These are phyloP conservation scores for Paedocypris micromegethes DNA, from an alignment of 2,797 vertebrate species.

Conservation along the genomic window DNA sequence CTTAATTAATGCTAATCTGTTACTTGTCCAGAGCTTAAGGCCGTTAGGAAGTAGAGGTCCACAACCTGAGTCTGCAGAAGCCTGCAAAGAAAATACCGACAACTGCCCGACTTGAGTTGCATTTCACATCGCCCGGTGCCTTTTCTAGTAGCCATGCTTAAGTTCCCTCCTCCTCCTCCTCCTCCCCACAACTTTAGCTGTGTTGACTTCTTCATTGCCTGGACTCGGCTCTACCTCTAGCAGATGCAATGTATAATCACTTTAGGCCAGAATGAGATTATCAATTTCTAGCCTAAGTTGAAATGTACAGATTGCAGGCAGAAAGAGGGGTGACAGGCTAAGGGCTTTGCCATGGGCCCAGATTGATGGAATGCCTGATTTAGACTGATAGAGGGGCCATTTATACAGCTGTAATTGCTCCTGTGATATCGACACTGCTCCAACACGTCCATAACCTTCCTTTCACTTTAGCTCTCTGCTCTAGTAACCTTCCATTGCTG, in stretches of 20 bases:
- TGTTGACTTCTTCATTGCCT: slow-evolving; percentile 23
- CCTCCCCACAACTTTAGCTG: not conserved
- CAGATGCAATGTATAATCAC: slow-evolving; percentile 71
- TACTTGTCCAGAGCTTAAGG: no score
- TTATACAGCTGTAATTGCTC: slow-evolving; percentile 84
- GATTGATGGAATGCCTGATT: slow-evolving; percentile 82
- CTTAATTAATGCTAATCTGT: no score
- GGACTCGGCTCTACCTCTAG: slow-evolving; percentile 50
- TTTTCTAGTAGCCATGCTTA: not conserved
- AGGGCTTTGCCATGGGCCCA: slow-evolving; percentile 68
- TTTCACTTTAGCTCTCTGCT: slow-evolving; percentile 20
- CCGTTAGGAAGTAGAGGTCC: no score
- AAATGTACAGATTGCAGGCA: slow-evolving; percentile 79
- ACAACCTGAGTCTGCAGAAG: no score
- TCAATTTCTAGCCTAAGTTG: slow-evolving; percentile 82
- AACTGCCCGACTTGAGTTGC: no score
- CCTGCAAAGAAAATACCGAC: no score
- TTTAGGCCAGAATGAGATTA: slow-evolving; percentile 83
- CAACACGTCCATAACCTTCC: slow-evolving; percentile 75
- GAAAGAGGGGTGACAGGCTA: slow-evolving; percentile 77
- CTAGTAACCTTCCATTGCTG: slow-evolving; percentile 39
- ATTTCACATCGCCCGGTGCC: not conserved
- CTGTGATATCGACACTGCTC: slow-evolving; percentile 78
- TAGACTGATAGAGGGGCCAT: slow-evolving; percentile 72
- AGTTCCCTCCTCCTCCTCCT: slow-evolving; percentile 1